Evolutionary conservation across 2,113 vertebrate genomes (phyloP).

Genomic region (Pongo abelii): DNA sequence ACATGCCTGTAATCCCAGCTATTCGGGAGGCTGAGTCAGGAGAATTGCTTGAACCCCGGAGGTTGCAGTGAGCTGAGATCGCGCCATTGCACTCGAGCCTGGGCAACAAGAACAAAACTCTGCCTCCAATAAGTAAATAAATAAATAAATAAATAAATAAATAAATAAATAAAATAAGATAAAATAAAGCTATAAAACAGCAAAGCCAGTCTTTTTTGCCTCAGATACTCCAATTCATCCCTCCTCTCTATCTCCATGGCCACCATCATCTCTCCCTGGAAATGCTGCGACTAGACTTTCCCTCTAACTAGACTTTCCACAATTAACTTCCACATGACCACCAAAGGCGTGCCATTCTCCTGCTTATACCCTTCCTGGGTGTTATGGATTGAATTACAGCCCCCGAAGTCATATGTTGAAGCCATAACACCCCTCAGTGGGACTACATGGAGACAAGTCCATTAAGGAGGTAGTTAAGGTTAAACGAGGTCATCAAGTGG

Average conservation of each 20-base stretch:
- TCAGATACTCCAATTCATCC: not conserved
- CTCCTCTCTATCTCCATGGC: not conserved
- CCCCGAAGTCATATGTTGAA: not conserved
- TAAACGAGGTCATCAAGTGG: not conserved
- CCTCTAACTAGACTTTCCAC: not conserved
- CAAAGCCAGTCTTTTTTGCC: not conserved
- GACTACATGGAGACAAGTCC: not conserved
- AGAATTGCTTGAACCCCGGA: no score
- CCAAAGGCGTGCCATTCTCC: not conserved
- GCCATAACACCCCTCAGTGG: no score
- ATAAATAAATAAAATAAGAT: no score
- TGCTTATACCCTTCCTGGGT: not conserved
- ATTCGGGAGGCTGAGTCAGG: no score
- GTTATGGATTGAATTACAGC: not conserved
- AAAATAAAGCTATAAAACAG: no score
- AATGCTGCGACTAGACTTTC: not conserved
- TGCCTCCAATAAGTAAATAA: no score
- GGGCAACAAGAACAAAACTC: no score
- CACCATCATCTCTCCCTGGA: not conserved
- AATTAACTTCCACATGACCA: accelerated
- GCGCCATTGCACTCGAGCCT: no score
- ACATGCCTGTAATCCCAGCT: no score
- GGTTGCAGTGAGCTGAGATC: no score
- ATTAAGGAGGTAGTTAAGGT: not conserved
- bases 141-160: no score